phyloP scores from a whole-genome alignment of 2,888 invertebrate genomes.

The Trissoscelio sp. region DNA sequence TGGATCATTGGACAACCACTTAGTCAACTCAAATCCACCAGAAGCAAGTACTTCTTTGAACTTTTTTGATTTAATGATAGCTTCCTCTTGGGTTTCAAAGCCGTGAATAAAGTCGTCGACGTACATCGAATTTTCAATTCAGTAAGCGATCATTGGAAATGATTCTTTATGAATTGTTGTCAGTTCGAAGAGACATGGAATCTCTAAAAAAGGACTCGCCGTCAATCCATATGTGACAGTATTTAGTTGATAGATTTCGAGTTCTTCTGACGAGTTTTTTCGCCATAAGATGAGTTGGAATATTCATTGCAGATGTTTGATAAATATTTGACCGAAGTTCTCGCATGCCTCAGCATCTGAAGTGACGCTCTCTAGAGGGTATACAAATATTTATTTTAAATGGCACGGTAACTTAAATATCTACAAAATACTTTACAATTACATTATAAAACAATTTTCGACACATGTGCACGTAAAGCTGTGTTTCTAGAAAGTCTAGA shows the following conservation, averaged over 20 bases:
- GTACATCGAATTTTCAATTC: background rate
- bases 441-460: too few relatives aligned
- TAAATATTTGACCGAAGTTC: background rate
- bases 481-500: too few relatives aligned
- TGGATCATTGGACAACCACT: background rate
- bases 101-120: background rate
- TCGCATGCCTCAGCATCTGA: too few relatives aligned
- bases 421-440: too few relatives aligned
- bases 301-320: too few relatives aligned
- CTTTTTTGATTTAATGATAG: background rate
- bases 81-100: background rate
- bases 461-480: too few relatives aligned
- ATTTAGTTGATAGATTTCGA: background rate
- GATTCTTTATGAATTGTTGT: background rate
- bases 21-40: background rate
- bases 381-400: too few relatives aligned
- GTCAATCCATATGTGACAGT: background rate
- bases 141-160: background rate
- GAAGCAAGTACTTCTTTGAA: background rate
- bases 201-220: slow-evolving; percentile 2
- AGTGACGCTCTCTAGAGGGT: too few relatives aligned
- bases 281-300: slow-evolving; percentile 6
- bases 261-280: background rate
- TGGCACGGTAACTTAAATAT: too few relatives aligned
- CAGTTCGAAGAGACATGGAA: slow-evolving; percentile 1